Evolutionary conservation across 2,888 invertebrate genomes (phyloP), one percentile per base, ranked within the genome.

Genomic region (Temnothorax ravouxi): DNA sequence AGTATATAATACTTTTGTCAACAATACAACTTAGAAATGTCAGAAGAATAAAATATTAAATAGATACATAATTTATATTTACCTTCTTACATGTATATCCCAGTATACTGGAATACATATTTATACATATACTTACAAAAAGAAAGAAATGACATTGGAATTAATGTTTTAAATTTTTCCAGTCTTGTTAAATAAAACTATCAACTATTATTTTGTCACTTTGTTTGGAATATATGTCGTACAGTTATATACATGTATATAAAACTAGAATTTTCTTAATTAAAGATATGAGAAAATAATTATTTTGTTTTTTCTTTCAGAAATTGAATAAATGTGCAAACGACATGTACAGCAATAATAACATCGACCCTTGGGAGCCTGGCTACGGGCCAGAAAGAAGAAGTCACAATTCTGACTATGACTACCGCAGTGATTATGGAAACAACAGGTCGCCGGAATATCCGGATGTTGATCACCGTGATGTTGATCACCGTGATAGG

Each of bases 361-460:
- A 90, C 69, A 94, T 95, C 77, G 94, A 95, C 79, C 95, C 94
- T 0, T 95, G 95, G 95, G 95, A 95, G 80, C 94, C 94, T 64
- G 95, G 94, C 29, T 94, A 93, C 52, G 94, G 93, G 5, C 95
- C 95, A 6, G 93, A 93, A 21, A 90, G 94, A 11, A 87, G 93
- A 61, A 83, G 86, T 2, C 91, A 91, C 15, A 91, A 86, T 84
- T 88, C 92, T 0, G 94, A 94, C 21, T 94, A 93, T 50, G 93
- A 93, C 25, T 93, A 93, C 25, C 92, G 92, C 25, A 91, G 87
- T 62, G 94, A 94, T 3, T 94, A 94, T 79, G 91, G 87, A 21
- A 91, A 84, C 67, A 93, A 91, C 75, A 88, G 94, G 72, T 94
- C 95, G 0, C 93, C 94, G 0, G 94, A 94, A 0, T 94, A 93